These are phyloP conservation scores for Antheraea pernyi DNA, from an alignment of 1,140 invertebrate species.

Conservation along the genomic window DNA sequence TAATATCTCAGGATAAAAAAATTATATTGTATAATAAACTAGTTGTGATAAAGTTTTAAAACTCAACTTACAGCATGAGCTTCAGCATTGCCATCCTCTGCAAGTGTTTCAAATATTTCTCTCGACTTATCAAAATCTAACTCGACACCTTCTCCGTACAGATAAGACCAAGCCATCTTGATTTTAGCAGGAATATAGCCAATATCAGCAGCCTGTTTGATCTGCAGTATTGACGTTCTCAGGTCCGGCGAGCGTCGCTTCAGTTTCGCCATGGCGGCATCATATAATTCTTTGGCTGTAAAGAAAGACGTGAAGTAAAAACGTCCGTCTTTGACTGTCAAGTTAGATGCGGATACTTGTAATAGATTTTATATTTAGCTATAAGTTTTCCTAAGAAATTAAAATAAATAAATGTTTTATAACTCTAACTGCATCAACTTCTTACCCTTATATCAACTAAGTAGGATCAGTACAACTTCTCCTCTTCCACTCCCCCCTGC, in stretches of 20 bases:
- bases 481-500: too few species aligned
- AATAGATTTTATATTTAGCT: too few species aligned
- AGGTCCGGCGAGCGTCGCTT: slow-evolving; percentile 84
- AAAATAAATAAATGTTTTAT: too few species aligned
- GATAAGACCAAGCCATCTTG: slow-evolving; percentile 90
- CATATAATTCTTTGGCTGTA: slow-evolving; percentile 84
- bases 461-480: too few species aligned
- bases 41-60: neutral
- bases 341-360: too few species aligned
- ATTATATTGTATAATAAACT: too few species aligned
- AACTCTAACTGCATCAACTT: too few species aligned
- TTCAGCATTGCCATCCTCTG: slow-evolving; percentile 88
- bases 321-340: too few species aligned
- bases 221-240: slow-evolving; percentile 82
- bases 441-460: too few species aligned
- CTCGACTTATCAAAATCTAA: slow-evolving; percentile 89
- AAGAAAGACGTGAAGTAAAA: slow-evolving; percentile 20
- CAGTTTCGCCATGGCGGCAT: slow-evolving; percentile 82
- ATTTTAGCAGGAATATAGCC: slow-evolving; percentile 91
- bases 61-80: slow-evolving; percentile 89
- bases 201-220: slow-evolving; percentile 87
- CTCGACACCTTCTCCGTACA: slow-evolving; percentile 88
- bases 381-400: too few species aligned
- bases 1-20: too few species aligned
- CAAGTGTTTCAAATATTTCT: slow-evolving; percentile 88